Conservation (phyloP, 1,140 invertebrate genomes). For the Conopomorpha cramerella region DNA sequence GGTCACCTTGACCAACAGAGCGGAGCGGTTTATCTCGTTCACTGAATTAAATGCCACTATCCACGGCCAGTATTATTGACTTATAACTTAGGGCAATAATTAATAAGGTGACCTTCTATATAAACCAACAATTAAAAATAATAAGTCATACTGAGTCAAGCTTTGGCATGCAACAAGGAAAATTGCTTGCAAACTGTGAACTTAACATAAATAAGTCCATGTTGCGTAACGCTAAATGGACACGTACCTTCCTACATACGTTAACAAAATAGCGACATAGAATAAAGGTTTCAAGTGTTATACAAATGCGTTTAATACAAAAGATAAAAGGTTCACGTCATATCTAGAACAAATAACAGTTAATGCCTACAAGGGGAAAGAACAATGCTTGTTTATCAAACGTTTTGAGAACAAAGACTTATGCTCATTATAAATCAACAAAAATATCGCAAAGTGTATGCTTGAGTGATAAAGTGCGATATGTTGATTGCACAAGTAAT, state of each 20-base stretch:
- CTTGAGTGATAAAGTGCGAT: constrained; percentile 16
- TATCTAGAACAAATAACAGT: constrained; percentile 10
- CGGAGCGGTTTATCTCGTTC: constrained; percentile 19
- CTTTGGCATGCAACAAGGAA: too few relatives aligned
- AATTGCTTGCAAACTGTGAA: too few relatives aligned
- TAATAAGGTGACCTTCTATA: too few relatives aligned
- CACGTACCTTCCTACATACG: too few relatives aligned
- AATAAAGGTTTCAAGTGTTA: too few relatives aligned
- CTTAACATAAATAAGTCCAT: too few relatives aligned
- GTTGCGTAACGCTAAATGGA: too few relatives aligned
- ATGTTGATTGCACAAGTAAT: constrained; percentile 34
- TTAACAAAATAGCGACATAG: too few relatives aligned
- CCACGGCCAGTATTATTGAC: neutral
- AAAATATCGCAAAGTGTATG: constrained; percentile 7
- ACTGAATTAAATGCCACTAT: neutral
- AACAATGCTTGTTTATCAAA: constrained; percentile 8
- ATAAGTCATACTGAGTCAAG: too few relatives aligned
- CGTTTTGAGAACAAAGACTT: constrained; percentile 4
- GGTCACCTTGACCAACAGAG: constrained; percentile 45
- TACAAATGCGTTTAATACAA: too few relatives aligned
- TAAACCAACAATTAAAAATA: too few relatives aligned
- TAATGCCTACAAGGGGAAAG: constrained; percentile 7
- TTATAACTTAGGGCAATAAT: neutral
- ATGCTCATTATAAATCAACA: constrained; percentile 19
- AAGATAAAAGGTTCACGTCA: constrained; percentile 12